A percentile compares a stretch with the other conserved stretches of the same genome.
Evolutionary conservation across 2,888 invertebrate species (phyloP).

Genomic region (Plagiodera versicolora): DNA sequence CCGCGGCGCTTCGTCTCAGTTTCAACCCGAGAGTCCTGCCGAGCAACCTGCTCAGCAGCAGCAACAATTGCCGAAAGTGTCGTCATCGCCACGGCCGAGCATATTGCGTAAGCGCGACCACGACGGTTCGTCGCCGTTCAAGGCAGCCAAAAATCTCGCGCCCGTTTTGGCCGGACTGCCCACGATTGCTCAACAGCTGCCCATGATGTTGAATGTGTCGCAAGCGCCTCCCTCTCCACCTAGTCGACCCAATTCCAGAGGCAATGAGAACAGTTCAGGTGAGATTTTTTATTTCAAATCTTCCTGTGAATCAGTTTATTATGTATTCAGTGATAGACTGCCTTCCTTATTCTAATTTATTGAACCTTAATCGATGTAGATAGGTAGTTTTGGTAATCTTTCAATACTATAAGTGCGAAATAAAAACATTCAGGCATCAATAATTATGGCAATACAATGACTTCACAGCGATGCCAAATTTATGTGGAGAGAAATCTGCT

Average conservation of each 20-base stretch:
- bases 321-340: too few species aligned
- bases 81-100: constrained; percentile 72
- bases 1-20: constrained; percentile 30
- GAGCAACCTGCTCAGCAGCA: constrained; percentile 27
- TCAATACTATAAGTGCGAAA: too few species aligned
- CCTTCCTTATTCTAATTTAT: too few species aligned
- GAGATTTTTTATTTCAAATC: constrained; percentile 6
- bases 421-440: too few species aligned
- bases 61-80: constrained; percentile 48
- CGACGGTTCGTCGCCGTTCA: constrained; percentile 71
- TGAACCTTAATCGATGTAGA: too few species aligned
- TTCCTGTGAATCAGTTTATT: too few species aligned
- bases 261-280: constrained; percentile 53
- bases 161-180: constrained; percentile 51
- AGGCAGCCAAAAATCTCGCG: constrained; percentile 66
- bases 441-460: too few species aligned
- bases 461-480: too few species aligned
- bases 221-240: constrained; percentile 51
- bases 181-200: constrained; percentile 19
- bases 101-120: constrained; percentile 86
- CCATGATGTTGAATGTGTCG: constrained; percentile 15
- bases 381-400: too few species aligned
- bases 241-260: constrained; percentile 52
- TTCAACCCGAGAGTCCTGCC: constrained; percentile 21
- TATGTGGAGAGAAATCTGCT: too few species aligned